These are phyloP conservation scores for Euthynnus affinis DNA, from an alignment of 2,797 vertebrate genomes.

Conservation along the genomic window DNA sequence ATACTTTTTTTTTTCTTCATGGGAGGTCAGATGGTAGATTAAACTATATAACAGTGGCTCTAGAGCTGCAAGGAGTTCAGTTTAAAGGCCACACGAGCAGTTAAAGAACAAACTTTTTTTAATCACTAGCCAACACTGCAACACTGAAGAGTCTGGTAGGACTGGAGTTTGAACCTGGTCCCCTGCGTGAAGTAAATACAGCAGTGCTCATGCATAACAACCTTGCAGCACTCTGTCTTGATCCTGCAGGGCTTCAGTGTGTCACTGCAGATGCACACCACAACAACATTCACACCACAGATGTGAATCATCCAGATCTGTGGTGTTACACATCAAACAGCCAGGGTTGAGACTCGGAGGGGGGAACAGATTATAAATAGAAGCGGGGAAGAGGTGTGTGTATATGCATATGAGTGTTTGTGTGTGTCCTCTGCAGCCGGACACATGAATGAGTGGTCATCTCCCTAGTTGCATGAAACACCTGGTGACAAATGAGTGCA, in stretches of 20 bases:
- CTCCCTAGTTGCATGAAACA: not conserved
- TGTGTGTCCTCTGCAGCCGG: conserved; percentile 19
- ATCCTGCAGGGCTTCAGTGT: not conserved
- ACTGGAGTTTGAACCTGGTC: not conserved
- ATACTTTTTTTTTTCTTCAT: not conserved
- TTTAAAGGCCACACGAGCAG: not conserved
- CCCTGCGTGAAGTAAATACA: not conserved
- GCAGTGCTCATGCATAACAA: not conserved
- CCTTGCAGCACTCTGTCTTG: conserved; percentile 27
- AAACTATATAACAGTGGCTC: not conserved
- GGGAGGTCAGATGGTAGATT: not conserved
- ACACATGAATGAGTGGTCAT: not conserved
- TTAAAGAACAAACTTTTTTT: conserved; percentile 1
- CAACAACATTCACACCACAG: not conserved
- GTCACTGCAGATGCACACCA: conserved; percentile 25
- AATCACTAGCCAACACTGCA: not conserved
- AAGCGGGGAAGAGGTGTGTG: conserved; percentile 8
- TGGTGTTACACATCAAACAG: conserved; percentile 51
- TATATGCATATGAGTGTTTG: conserved; percentile 13
- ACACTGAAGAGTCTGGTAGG: not conserved
- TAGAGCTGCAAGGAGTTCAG: not conserved
- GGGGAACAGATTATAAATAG: conserved; percentile 43
- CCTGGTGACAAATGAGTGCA: conserved; percentile 1
- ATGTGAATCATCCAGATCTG: conserved; percentile 28
- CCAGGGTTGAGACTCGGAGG: not conserved